Percentiles rank a stretch among this genome's conserved stretches.
phyloP scores from a whole-genome alignment of 2,888 invertebrate genomes.

The Sericinus montela region DNA sequence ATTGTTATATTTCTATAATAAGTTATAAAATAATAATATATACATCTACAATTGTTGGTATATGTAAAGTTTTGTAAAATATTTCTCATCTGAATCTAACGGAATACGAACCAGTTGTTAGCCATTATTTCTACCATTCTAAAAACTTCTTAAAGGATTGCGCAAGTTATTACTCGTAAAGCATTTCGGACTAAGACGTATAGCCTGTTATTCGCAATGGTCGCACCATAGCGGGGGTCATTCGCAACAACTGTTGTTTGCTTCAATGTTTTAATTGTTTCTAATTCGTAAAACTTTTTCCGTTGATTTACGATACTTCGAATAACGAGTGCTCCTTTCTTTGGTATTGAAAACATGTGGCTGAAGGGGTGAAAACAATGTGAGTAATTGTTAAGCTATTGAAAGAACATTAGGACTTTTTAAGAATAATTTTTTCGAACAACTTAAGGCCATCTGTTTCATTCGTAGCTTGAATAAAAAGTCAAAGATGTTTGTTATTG shows the following conservation, averaged over 20 bases:
- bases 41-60: background rate
- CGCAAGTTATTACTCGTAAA: constrained; percentile 76
- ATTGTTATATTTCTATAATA: no score
- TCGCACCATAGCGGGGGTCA: constrained; percentile 73
- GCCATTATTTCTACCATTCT: constrained; percentile 10
- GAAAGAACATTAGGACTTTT: background rate
- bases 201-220: constrained; percentile 73
- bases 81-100: constrained; percentile 2
- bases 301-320: constrained; percentile 66
- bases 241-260: constrained; percentile 77
- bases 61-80: background rate
- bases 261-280: constrained; percentile 75
- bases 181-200: constrained; percentile 76
- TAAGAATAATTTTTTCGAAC: background rate
- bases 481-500: no score
- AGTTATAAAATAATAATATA: no score
- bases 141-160: constrained; percentile 61
- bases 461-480: no score
- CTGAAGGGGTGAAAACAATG: constrained; percentile 15
- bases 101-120: constrained; percentile 10
- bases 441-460: background rate
- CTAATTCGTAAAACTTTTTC: constrained; percentile 74
- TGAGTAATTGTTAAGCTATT: background rate
- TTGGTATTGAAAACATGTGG: constrained; percentile 40
- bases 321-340: constrained; percentile 33